Conservation (phyloP, 2,888 invertebrate species). For the Melinopterus prodromus region DNA sequence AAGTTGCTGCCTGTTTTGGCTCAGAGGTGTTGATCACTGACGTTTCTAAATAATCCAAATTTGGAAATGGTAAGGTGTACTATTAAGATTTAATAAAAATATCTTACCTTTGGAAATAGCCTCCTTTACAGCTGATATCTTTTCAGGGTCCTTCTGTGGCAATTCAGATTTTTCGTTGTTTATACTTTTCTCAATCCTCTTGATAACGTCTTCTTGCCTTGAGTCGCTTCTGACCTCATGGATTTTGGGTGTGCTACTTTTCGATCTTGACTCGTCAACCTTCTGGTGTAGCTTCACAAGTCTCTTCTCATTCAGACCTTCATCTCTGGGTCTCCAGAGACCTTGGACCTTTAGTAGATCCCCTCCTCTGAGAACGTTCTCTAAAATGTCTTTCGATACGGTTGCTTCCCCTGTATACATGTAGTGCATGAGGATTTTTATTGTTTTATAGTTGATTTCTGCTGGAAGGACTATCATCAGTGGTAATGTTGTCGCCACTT, state of each 20-base stretch:
- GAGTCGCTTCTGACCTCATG: not conserved
- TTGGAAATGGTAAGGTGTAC: not conserved
- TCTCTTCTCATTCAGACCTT: conserved; percentile 47
- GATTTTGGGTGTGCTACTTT: conserved; percentile 10
- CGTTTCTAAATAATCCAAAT: not conserved
- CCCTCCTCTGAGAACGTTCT: conserved; percentile 81
- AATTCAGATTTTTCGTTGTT: not conserved
- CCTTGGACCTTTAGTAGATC: conserved; percentile 84
- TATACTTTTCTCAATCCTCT: conserved; percentile 8
- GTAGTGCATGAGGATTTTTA: conserved; percentile 84
- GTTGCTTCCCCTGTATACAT: conserved; percentile 86
- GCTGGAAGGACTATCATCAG: conserved; percentile 80
- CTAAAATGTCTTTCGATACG: conserved; percentile 84
- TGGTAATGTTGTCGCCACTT: conserved; percentile 54
- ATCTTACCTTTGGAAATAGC: not conserved
- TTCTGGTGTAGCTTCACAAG: conserved; percentile 34
- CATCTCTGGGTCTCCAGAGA: conserved; percentile 75
- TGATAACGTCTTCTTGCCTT: conserved; percentile 16
- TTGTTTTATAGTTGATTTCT: conserved; percentile 80
- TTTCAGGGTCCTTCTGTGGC: not conserved
- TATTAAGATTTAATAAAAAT: too few species aligned
- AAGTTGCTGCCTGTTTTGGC: not conserved
- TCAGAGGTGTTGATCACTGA: not conserved
- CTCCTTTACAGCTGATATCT: not conserved
- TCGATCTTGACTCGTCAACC: conserved; percentile 6